Conservation (phyloP, 2,797 vertebrate species). For the Dryobates pubescens region DNA sequence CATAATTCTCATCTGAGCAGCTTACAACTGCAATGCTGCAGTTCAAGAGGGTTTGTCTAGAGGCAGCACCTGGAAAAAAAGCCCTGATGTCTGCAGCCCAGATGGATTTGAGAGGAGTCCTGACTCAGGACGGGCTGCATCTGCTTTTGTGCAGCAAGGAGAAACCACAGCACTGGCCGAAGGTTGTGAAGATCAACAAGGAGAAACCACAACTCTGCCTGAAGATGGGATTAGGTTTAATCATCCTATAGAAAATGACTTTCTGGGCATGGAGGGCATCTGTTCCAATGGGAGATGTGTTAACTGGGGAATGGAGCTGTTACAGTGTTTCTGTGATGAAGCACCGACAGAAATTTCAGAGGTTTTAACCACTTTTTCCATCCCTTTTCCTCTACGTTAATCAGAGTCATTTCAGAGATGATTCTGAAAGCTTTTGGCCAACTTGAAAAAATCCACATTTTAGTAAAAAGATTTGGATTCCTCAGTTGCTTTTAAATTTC, state of each 20-base stretch:
- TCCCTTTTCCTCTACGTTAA: neutral
- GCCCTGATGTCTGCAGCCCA: fast-evolving
- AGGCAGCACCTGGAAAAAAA: neutral
- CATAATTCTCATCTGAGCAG: neutral
- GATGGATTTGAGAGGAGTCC: neutral
- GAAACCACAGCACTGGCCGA: fast-evolving
- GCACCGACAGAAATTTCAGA: neutral
- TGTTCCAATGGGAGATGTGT: neutral
- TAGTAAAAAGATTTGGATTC: neutral
- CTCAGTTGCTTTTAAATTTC: neutral
- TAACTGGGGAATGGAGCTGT: neutral
- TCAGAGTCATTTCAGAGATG: neutral
- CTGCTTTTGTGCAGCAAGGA: fast-evolving
- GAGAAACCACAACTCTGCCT: fast-evolving
- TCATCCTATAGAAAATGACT: neutral
- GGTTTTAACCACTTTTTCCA: neutral
- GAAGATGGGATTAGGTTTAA: neutral
- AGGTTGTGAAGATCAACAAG: neutral
- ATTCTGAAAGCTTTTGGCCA: neutral
- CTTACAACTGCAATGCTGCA: neutral
- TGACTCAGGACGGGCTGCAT: fast-evolving
- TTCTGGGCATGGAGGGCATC: neutral
- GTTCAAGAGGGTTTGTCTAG: neutral
- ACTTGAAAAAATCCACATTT: neutral
- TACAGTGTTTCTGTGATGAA: neutral